Base-by-base conservation (phyloP, 2,888 invertebrate genomes). In the Rhamphomyia laevipes region DNA sequence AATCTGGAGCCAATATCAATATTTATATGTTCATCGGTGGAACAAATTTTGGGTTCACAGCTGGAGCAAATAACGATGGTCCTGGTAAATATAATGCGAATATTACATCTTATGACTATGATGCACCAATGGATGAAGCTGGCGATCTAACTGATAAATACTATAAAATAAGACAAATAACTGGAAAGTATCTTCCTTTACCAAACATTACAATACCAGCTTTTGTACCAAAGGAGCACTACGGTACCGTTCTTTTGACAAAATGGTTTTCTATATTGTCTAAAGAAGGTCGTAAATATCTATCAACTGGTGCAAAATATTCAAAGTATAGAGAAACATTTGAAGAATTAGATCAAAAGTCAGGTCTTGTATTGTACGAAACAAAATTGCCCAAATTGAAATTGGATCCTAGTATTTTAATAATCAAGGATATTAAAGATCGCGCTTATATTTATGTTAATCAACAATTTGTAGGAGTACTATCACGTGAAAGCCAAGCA, bases 21-120 rank as follows among this genome's bases (percentile, higher is more conserved):
- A 80, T 93, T 58, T 95, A 93, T 64, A 89, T 94, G 86, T 92
- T 91, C 69, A 84, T 82, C 60, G 94, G 94, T 13, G 93, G 94
- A 45, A 86, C 87, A 1, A 92, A 88, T 62, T 88, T 84, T 62
- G 88, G 81, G 47, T 90, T 83, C 58, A 81, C 75, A 2, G 70
- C 80, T 37, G 80, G 80, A 3, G 67, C 70, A 9, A 71, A 75
- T 64, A 57, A 75, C 46, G 64, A 61, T 12, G 68, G 68, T 3
- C 66, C 65, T 1, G 70, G 66, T 1, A 13, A n/a, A 13, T 85
- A 77, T 60, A 69, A 71, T 51, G 78, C 86, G 2, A 82, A 84
- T 61, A 75, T 87, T 43, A 91, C 90, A 3, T 89, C 86, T 4
- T 93, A 93, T 61, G 94, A 95, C 66, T 95, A 93, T 62, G 90